These are phyloP conservation scores for Steatornis caripensis DNA, from an alignment of 2,113 vertebrate species.

Conservation along the genomic window DNA sequence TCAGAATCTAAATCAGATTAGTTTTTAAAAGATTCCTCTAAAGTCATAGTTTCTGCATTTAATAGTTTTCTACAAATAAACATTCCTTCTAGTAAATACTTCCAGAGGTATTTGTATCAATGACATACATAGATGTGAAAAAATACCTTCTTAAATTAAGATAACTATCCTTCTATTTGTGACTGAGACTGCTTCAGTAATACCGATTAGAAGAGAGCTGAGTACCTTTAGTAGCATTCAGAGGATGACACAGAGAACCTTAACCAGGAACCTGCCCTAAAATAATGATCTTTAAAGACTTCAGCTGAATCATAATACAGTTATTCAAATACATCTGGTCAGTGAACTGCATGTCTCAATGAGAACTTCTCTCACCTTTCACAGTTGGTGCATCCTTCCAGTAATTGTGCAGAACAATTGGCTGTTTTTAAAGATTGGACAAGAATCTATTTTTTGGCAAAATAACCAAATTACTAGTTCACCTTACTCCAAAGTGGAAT, in stretches of 20 bases:
- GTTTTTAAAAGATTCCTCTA: not conserved
- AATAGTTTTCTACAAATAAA: not conserved
- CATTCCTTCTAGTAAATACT: not conserved
- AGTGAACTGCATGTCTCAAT: not conserved
- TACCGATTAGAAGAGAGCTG: not conserved
- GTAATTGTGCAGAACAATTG: not conserved
- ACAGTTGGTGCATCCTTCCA: not conserved
- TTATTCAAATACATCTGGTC: not conserved
- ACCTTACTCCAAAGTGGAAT: not conserved
- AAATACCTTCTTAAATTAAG: not conserved
- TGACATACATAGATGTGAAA: not conserved
- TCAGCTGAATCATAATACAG: not conserved
- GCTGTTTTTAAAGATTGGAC: not conserved
- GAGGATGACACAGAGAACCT: not conserved
- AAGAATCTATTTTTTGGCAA: not conserved
- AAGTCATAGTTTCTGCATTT: not conserved
- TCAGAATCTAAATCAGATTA: not conserved
- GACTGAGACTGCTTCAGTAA: not conserved
- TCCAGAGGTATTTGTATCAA: not conserved
- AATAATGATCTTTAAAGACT: not conserved
- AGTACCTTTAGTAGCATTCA: not conserved
- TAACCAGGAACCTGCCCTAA: not conserved
- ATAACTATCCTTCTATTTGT: not conserved
- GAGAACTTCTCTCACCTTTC: not conserved
- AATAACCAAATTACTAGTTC: not conserved